These are phyloP conservation scores for Raphicerus campestris DNA, from an alignment of 2,113 vertebrate genomes.

Conservation along the genomic window DNA sequence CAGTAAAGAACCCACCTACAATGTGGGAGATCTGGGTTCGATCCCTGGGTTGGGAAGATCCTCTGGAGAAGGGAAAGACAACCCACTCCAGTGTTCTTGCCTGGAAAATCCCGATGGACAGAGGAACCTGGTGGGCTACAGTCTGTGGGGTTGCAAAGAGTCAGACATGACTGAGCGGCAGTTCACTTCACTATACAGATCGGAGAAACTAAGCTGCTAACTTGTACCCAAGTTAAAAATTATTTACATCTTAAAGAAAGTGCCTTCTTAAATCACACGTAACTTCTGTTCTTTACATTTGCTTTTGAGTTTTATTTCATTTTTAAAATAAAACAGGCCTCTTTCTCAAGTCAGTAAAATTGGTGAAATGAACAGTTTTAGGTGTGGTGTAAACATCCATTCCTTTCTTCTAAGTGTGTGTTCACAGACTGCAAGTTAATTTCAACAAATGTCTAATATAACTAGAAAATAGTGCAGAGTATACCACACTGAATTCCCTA, in stretches of 20 bases:
- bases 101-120: no score
- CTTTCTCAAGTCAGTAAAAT: neutral
- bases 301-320: constrained; percentile 1
- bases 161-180: no score
- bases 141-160: no score
- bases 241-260: neutral
- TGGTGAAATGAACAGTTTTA: neutral
- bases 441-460: neutral
- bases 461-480: neutral
- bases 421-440: neutral
- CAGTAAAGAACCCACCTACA: neutral
- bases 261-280: neutral
- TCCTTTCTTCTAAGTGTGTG: neutral
- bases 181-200: no score
- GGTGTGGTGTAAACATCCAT: neutral
- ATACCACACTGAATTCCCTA: neutral
- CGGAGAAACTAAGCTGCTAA: no score
- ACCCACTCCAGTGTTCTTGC: no score
- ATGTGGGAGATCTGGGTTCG: neutral
- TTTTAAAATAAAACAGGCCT: constrained; percentile 16
- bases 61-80: no score
- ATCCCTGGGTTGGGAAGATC: neutral
- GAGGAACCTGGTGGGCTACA: no score
- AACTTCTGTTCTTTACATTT: neutral
- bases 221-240: no score